A percentile compares a stretch with the other conserved stretches of the same genome.
These are phyloP conservation scores for Corythornis leucogaster DNA, from an alignment of 2,797 vertebrate species.

Conservation along the genomic window DNA sequence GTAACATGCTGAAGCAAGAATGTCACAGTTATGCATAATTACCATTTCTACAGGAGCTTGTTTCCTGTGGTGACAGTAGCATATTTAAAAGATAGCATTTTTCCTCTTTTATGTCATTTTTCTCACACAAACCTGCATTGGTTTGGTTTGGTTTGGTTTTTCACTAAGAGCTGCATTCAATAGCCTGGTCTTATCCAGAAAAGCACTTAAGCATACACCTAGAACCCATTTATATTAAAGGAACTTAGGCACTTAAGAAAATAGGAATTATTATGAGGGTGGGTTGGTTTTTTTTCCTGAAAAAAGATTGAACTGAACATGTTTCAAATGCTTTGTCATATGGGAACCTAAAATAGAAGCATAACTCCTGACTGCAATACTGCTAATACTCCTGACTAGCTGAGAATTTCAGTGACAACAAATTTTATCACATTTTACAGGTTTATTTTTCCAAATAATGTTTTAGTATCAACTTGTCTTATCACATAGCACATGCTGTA, in stretches of 20 bases:
- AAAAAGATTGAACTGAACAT: conserved; percentile 1
- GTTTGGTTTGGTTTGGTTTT: background rate
- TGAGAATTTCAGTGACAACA: conserved; percentile 17
- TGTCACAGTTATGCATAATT: conserved; percentile 48
- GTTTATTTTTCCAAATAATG: conserved; percentile 37
- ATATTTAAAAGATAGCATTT: conserved; percentile 53
- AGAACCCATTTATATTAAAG: conserved; percentile 8
- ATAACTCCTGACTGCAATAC: background rate
- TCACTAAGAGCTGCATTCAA: background rate
- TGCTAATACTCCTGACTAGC: background rate
- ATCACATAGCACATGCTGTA: conserved; percentile 33
- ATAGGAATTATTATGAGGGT: background rate
- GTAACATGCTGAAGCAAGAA: conserved; percentile 50
- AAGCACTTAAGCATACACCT: background rate
- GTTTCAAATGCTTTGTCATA: conserved; percentile 13
- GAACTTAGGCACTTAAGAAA: background rate
- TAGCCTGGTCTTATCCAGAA: background rate
- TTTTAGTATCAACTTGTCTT: conserved; percentile 35
- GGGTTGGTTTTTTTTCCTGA: background rate
- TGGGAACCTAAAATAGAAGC: background rate
- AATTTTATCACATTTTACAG: conserved; percentile 28
- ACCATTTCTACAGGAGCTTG: conserved; percentile 34
- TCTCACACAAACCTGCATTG: conserved; percentile 7
- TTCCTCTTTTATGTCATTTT: conserved; percentile 55
- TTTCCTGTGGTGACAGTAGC: conserved; percentile 53